phyloP scores from a whole-genome alignment of 2,113 vertebrate genomes.

The Pyrgilauda ruficollis region DNA sequence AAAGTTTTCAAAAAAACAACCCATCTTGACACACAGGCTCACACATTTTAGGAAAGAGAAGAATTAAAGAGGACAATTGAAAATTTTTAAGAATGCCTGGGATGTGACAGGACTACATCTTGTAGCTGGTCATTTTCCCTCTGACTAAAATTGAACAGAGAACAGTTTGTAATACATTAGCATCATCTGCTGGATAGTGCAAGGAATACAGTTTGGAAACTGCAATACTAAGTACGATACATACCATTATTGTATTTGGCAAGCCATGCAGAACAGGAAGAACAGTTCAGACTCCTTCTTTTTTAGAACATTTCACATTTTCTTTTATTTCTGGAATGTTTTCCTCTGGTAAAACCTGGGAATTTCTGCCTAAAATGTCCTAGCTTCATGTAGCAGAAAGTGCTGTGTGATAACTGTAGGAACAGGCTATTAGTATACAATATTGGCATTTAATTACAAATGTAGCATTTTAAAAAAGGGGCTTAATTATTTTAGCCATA shows the following conservation, averaged over 20 bases:
- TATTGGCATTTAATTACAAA: not conserved
- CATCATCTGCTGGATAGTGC: constrained; percentile 54
- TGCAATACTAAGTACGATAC: not conserved
- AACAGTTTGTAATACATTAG: constrained; percentile 10
- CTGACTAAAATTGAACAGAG: not conserved
- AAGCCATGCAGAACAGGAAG: not conserved
- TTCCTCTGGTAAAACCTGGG: not conserved
- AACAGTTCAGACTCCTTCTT: not conserved
- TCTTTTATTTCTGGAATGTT: not conserved
- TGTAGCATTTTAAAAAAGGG: not conserved
- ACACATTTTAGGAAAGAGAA: not conserved
- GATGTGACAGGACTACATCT: not conserved
- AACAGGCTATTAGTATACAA: not conserved
- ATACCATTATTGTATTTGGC: not conserved
- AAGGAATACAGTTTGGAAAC: not conserved
- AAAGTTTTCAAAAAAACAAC: not conserved
- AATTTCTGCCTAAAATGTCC: not conserved
- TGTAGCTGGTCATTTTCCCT: not conserved
- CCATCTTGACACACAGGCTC: not conserved
- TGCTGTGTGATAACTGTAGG: not conserved
- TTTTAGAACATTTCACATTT: not conserved
- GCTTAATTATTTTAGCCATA: not conserved
- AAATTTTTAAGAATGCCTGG: not conserved
- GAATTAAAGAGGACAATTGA: not conserved
- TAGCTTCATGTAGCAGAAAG: not conserved